Evolutionary conservation across 2,113 vertebrate species (phyloP).

Genomic region (Kobus ellipsiprymnus): DNA sequence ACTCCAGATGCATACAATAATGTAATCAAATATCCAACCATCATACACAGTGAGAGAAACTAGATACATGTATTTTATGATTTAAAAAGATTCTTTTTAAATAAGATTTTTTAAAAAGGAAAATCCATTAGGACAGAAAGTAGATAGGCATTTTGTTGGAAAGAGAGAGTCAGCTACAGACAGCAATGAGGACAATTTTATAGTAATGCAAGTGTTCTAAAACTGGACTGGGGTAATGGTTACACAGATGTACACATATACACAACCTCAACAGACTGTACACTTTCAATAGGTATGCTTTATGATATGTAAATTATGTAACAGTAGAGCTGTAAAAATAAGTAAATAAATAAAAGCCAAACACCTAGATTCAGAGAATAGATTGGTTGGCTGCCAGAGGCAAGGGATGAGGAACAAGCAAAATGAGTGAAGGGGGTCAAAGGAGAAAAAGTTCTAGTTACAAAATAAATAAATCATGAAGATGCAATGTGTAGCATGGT

Average conservation of each 20-base stretch:
- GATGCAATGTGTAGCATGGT: neutral
- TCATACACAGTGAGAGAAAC: neutral
- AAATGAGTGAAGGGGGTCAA: neutral
- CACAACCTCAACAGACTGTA: neutral
- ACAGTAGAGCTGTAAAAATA: neutral
- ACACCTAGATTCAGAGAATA: neutral
- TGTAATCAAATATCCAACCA: neutral
- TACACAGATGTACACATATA: neutral
- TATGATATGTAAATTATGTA: neutral
- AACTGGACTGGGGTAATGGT: neutral
- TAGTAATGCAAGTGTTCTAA: neutral
- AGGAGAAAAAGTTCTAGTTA: neutral
- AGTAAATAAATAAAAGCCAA: neutral
- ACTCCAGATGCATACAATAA: neutral
- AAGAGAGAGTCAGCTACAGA: neutral
- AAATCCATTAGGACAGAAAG: neutral
- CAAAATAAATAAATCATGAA: neutral
- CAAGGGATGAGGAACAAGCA: too few species aligned
- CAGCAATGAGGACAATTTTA: neutral
- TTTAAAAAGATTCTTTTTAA: neutral
- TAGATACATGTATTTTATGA: neutral
- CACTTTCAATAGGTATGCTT: neutral
- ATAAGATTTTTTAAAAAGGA: neutral
- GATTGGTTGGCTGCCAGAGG: neutral
- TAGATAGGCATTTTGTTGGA: neutral